These are phyloP conservation scores for Rhamnusium bicolor DNA, from an alignment of 2,888 invertebrate species.

Conservation along the genomic window DNA sequence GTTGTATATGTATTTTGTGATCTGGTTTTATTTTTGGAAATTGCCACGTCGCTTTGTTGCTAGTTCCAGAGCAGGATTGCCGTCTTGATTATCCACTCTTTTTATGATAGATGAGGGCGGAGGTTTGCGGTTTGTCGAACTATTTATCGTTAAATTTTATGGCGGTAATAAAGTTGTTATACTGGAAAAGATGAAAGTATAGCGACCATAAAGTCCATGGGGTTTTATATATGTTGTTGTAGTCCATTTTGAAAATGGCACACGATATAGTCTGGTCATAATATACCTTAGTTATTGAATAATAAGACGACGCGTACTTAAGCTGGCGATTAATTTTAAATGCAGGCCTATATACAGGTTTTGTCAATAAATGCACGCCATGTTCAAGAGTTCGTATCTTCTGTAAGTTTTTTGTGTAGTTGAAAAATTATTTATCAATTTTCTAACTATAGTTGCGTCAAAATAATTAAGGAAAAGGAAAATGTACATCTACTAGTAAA, in stretches of 20 bases:
- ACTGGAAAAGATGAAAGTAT: neutral
- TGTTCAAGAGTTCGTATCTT: no score
- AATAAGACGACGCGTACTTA: neutral
- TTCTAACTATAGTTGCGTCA: no score
- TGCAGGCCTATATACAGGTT: no score
- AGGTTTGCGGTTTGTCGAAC: neutral
- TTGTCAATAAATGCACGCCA: no score
- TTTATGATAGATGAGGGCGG: neutral
- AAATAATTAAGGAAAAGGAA: no score
- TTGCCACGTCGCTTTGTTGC: slow-evolving; percentile 18
- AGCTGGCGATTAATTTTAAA: neutral
- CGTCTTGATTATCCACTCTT: neutral
- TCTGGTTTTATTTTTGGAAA: slow-evolving; percentile 56
- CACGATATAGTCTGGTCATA: neutral
- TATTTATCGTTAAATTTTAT: slow-evolving; percentile 16
- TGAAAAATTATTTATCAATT: no score
- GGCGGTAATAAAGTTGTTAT: slow-evolving; percentile 9
- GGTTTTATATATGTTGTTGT: neutral
- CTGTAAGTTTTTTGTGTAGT: no score
- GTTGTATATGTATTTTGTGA: slow-evolving; percentile 47
- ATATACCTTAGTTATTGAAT: neutral
- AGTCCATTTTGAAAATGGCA: slow-evolving; percentile 9
- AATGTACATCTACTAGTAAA: no score
- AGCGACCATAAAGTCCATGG: neutral
- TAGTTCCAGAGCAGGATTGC: neutral